phyloP scores from a whole-genome alignment of 2,797 vertebrate species.

The Phataginus tetradactyla region DNA sequence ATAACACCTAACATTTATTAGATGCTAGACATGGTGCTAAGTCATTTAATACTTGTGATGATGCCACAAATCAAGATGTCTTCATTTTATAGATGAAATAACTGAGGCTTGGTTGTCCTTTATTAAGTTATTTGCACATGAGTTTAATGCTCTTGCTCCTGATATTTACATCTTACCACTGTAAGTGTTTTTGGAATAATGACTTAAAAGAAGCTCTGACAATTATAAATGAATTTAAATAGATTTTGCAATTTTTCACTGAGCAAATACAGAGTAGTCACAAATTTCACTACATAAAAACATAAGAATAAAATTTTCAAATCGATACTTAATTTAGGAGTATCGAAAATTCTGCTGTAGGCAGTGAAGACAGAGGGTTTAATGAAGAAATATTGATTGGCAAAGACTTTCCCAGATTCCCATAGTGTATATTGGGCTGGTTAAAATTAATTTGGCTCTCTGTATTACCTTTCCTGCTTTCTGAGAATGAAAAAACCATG shows the following conservation, averaged over 20 bases:
- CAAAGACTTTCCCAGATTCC: not conserved
- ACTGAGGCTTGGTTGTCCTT: not conserved
- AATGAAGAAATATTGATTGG: not conserved
- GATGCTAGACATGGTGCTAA: not conserved
- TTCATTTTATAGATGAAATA: not conserved
- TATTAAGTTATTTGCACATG: not conserved
- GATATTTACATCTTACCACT: not conserved
- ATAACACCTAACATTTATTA: not conserved
- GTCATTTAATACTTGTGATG: not conserved
- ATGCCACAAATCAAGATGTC: not conserved
- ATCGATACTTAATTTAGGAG: not conserved
- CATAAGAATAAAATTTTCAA: not conserved
- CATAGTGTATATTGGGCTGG: not conserved
- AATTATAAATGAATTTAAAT: not conserved
- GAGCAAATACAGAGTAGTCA: not conserved
- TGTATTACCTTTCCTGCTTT: not conserved
- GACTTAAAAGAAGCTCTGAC: not conserved
- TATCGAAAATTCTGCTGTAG: not conserved
- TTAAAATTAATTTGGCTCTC: not conserved
- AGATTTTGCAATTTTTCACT: not conserved
- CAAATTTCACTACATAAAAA: not conserved
- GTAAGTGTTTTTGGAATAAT: not conserved
- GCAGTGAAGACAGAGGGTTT: not conserved
- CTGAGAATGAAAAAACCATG: not conserved
- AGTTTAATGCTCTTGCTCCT: not conserved